Evolutionary conservation across 1,140 invertebrate genomes (phyloP).

Genomic region (Fragariocoptes setiger): DNA sequence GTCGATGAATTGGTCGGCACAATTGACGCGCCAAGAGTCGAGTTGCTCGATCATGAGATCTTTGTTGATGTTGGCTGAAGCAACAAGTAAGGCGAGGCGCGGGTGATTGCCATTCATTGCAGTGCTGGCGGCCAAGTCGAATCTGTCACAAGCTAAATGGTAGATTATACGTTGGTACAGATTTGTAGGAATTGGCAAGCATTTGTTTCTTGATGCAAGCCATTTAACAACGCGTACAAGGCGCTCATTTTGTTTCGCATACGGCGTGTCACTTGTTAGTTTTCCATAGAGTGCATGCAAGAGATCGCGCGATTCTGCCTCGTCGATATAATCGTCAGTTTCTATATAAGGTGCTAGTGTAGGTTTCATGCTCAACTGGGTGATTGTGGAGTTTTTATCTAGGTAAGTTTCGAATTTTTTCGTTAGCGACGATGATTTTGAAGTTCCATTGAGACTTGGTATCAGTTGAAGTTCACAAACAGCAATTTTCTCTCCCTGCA

Average conservation of each 20-base stretch:
- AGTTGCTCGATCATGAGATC: constrained; percentile 3
- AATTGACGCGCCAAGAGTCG: constrained; percentile 4
- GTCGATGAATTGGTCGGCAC: constrained; percentile 6
- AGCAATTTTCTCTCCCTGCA: constrained; percentile 2
- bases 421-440: too few relatives aligned
- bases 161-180: constrained; percentile 2
- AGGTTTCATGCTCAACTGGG: neutral
- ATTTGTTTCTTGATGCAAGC: constrained; percentile 4
- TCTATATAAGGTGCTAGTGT: constrained; percentile 1
- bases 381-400: neutral
- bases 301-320: neutral
- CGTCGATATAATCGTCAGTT: neutral
- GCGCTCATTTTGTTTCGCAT: constrained; percentile 5
- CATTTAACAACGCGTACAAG: constrained; percentile 6
- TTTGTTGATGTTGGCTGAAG: constrained; percentile 5
- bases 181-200: constrained; percentile 2
- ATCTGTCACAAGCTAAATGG: constrained; percentile 6
- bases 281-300: constrained; percentile 8
- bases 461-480: constrained; percentile 5
- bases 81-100: constrained; percentile 5
- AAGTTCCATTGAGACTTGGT: neutral
- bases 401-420: neutral
- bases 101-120: constrained; percentile 4
- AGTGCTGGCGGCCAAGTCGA: constrained; percentile 6
- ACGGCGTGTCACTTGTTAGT: constrained; percentile 1